phyloP scores from a whole-genome alignment of 2,888 invertebrate species.

The Malachius bipustulatus region DNA sequence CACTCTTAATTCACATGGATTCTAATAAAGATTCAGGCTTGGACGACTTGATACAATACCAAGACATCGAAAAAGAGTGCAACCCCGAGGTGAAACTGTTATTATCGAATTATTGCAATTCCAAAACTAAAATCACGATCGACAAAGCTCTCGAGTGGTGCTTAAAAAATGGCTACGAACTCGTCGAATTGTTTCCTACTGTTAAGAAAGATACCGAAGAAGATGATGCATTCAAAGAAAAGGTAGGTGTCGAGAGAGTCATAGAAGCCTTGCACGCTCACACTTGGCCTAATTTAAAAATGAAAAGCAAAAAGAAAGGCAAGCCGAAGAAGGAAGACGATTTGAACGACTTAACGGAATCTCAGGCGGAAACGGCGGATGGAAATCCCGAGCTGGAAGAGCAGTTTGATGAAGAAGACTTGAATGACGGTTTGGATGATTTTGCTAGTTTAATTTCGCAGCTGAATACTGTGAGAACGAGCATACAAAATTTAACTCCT shows the following conservation, averaged over 20 bases:
- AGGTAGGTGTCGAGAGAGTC: constrained; percentile 52
- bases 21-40: constrained; percentile 39
- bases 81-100: constrained; percentile 45
- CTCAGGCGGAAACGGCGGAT: constrained; percentile 7
- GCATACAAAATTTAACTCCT: constrained; percentile 48
- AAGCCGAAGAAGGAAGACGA: constrained; percentile 10
- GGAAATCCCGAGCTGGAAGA: constrained; percentile 11
- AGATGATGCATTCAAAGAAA: constrained; percentile 45
- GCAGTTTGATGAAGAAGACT: constrained; percentile 18
- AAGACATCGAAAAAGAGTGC: constrained; percentile 26
- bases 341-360: constrained; percentile 8
- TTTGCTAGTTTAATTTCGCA: constrained; percentile 55
- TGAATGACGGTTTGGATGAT: constrained; percentile 33
- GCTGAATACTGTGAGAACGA: constrained; percentile 54
- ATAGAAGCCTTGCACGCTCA: constrained; percentile 60
- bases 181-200: constrained; percentile 50
- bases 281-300: constrained; percentile 55
- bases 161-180: constrained; percentile 52
- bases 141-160: constrained; percentile 50
- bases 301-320: constrained; percentile 41
- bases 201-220: constrained; percentile 35
- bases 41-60: constrained; percentile 31
- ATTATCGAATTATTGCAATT: constrained; percentile 42
- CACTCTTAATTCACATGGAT: constrained; percentile 52
- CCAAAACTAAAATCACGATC: constrained; percentile 33